A percentile compares a stretch with the other conserved stretches of the same genome.
Evolutionary conservation across 2,888 invertebrate species (phyloP).

Genomic region (Stenolophus ochropezus): DNA sequence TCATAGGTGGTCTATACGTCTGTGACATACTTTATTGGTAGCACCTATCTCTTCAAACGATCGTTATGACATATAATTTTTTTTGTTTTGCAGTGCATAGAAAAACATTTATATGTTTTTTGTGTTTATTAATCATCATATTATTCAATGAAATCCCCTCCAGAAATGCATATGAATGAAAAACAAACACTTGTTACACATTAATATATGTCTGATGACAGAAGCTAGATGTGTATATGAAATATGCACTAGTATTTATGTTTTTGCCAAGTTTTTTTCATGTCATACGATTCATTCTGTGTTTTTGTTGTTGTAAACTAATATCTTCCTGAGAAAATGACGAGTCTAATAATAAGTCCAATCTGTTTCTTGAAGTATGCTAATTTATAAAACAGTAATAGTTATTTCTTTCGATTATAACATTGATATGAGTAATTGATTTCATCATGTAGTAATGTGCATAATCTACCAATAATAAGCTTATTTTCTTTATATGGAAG

Average conservation of each 20-base stretch:
- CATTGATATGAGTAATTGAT: conserved; percentile 18
- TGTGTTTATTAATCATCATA: background rate
- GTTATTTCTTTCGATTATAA: conserved; percentile 28
- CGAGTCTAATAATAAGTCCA: background rate
- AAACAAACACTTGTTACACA: conserved; percentile 12
- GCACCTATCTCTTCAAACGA: no score
- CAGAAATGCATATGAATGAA: background rate
- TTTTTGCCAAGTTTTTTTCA: conserved; percentile 21
- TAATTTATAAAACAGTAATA: conserved; percentile 9
- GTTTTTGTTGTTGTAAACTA: conserved; percentile 20
- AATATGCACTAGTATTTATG: conserved; percentile 21
- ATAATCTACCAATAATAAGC: conserved; percentile 21
- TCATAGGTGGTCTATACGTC: no score
- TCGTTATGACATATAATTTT: no score
- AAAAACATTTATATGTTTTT: background rate
- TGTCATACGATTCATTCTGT: background rate
- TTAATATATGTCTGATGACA: conserved; percentile 2
- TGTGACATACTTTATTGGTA: no score
- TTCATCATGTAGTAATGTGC: background rate
- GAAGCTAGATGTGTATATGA: conserved; percentile 21
- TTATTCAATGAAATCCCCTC: background rate
- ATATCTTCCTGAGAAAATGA: conserved; percentile 33
- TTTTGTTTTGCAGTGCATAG: no score
- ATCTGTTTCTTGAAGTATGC: background rate
- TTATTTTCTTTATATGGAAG: conserved; percentile 16